Base-by-base conservation (phyloP, 37 sponge, comb jelly and placozoan species). In the Dysidea cf. avara region DNA sequence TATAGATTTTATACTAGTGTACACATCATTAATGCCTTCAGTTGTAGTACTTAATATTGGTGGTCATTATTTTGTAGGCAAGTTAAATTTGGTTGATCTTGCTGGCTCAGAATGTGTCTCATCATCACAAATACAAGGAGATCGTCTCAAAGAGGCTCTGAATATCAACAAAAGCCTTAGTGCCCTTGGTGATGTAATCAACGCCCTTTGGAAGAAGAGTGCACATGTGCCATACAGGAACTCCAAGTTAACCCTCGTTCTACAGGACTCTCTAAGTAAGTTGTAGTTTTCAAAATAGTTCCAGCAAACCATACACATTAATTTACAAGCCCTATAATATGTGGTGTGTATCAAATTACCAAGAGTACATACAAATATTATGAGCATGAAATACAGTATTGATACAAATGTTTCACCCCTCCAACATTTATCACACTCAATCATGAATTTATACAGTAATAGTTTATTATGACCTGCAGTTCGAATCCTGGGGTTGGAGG, bases 91-190 rank as follows among this genome's bases (percentile, higher is more conserved):
- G 31, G 61, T 87, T 16, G 89, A 84, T 40, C 37, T 84, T 39
- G 89, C 89, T 53, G 89, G 89, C 17, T 76, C 79, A 66, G 89
- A 88, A 59, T 64, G 89, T 50, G 54, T 88, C 31, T 39, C 59
- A 16, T 84, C 77, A 43, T 82, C 86, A 18, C 86, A 86, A 0
- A 54, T 81, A 2, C 80, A 87, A 34, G 90, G 90, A 18, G 66
- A 36, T n/a, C 61, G 90, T 13, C 40, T 85, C 56, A 81, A 85
- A 61, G 90, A 89, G 66, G 90, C 90, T 6, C 74, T 74, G 34
- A 52, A 74, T 72, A 89, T 89, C 67, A 89, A 89, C 67, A 89
- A 89, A 77, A 75, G 78, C 28, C 77, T 89, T 22, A 88, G 88
- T 22, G 61, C 86, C 26, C 61, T 89, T 0, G 90, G 86, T 31